Evolutionary conservation across 2,797 vertebrate genomes (phyloP), one percentile per base, ranked within the genome.

Genomic region (Cyclopterus lumpus): DNA sequence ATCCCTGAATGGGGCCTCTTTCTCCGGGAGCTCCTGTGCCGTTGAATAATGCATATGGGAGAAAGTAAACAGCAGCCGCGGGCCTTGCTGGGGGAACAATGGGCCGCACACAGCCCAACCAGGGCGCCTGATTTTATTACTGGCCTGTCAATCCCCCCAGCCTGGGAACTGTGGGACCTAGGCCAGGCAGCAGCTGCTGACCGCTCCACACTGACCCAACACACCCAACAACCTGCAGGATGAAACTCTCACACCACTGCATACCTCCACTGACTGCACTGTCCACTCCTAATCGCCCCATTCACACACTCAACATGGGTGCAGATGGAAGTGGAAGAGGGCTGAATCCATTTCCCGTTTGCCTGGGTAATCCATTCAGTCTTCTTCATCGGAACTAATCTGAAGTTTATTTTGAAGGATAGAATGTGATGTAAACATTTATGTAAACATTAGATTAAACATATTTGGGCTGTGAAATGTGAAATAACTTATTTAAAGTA

Each of bases 21-120:
- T 96, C 97, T 97, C 96, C 95, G 95, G 96, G 96, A 98, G 97
- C 97, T 97, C 96, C 97, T 97, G 95, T 95, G 95, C 96, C 97
- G 96, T 97, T 99, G 98, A 99, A 99, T 99, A 99, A 99, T 99
- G 97, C 94, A 99, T 99, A 97, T 98, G 98, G 96, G 98, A 99
- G 98, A 98, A 97, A 97, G 98, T 97, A 98, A 98, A 99, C 97
- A 99, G 97, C 97, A 98, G 98, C 97, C 96, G 96, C 95, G 95
- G 97, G 97, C 97, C 96, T 97, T 96, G 96, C 96, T 95, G 96
- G 88, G 12, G 87, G 95, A 97, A 99, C 97, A 99, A 99, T 98
- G 95, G 96, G 86, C 94, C 86, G 96, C 89, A 95, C 97, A 95
- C 95, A 96, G 96, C 97, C 96, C 97, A 96, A 96, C 96, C 96